Percentiles rank a stretch among this genome's conserved stretches.
These are phyloP conservation scores for Gobiocypris rarus DNA, from an alignment of 2,113 vertebrate genomes.

Conservation along the genomic window DNA sequence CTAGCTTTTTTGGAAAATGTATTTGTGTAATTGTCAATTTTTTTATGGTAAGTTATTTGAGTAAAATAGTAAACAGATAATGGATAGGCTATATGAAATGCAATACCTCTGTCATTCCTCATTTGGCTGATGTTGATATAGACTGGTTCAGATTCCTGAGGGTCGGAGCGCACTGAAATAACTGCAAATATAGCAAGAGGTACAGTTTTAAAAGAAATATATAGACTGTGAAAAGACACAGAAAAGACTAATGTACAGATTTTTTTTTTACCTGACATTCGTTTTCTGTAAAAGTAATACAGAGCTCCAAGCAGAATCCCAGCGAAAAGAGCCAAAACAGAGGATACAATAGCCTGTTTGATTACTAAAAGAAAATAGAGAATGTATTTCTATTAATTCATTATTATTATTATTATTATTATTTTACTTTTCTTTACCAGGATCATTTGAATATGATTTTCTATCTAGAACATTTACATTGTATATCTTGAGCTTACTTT, in stretches of 20 bases:
- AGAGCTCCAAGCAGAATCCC: constrained; percentile 31
- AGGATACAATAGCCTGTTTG: neutral
- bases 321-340: neutral
- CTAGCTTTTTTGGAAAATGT: neutral
- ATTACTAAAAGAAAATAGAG: neutral
- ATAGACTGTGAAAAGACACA: too few species aligned
- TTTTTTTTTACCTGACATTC: constrained; percentile 26
- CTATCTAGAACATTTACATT: neutral
- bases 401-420: fast-evolving
- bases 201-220: neutral
- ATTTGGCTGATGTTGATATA: constrained; percentile 21
- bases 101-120: constrained; percentile 6
- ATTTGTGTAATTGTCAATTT: too few species aligned
- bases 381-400: neutral
- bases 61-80: neutral
- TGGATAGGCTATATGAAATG: neutral
- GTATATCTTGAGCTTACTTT: neutral
- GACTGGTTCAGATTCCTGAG: constrained; percentile 30
- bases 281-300: constrained; percentile 29
- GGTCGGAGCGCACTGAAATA: neutral
- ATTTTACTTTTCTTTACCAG: neutral
- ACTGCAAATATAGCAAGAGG: neutral
- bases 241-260: neutral
- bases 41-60: neutral
- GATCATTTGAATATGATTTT: neutral